Percentiles rank a stretch among this genome's conserved stretches.
Conservation (phyloP, 2,113 vertebrate genomes). For the Nematolebias whitei region DNA sequence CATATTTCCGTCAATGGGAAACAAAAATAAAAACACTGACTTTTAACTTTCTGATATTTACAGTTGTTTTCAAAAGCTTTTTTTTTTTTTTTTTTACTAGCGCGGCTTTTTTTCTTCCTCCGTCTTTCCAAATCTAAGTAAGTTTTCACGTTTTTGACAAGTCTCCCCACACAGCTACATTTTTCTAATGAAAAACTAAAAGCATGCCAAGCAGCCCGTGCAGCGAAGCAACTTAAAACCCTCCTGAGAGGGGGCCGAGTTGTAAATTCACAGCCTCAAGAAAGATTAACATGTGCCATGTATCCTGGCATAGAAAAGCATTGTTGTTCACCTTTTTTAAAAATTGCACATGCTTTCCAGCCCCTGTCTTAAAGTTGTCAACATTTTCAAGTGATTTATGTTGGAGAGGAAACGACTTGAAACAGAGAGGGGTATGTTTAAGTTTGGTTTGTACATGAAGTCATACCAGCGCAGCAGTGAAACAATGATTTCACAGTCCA, state of each 20-base stretch:
- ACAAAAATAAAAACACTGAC: conserved; percentile 10
- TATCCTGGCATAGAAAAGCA: conserved; percentile 35
- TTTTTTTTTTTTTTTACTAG: too few relatives aligned
- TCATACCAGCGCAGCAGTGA: conserved; percentile 42
- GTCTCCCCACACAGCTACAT: conserved; percentile 16
- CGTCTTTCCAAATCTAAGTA: conserved; percentile 10
- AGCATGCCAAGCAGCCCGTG: conserved; percentile 26
- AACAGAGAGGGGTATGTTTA: conserved; percentile 35
- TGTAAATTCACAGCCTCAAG: conserved; percentile 50
- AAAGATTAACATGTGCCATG: conserved; percentile 54
- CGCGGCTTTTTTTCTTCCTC: conserved; percentile 13
- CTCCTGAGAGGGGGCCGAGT: conserved; percentile 30
- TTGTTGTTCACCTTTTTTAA: conserved; percentile 40
- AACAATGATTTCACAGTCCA: conserved; percentile 42
- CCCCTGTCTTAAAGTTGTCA: conserved; percentile 42
- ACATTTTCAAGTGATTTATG: conserved; percentile 54
- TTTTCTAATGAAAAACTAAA: conserved; percentile 17
- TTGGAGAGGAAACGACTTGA: conserved; percentile 49
- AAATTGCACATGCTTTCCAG: conserved; percentile 37
- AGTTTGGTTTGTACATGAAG: conserved; percentile 53
- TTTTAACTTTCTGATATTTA: conserved; percentile 24
- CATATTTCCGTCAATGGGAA: conserved; percentile 26
- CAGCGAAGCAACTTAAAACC: conserved; percentile 38
- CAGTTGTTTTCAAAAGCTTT: conserved; percentile 11
- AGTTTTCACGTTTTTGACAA: conserved; percentile 15